Conservation (phyloP, 2,113 vertebrate genomes). For the Henicopernis longicauda region DNA sequence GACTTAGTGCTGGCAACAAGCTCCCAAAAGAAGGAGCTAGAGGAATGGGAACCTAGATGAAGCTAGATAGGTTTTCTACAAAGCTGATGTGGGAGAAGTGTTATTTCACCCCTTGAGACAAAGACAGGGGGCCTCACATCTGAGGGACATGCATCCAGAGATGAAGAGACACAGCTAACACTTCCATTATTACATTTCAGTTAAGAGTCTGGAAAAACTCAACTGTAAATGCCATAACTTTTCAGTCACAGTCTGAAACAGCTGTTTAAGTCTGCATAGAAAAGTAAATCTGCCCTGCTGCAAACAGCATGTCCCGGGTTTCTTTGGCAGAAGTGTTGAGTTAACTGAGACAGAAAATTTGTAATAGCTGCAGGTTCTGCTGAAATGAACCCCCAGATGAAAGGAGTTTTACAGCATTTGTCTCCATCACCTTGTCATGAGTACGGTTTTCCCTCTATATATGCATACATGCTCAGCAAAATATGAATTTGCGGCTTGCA, state of each 20-base stretch:
- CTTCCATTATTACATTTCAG: background rate
- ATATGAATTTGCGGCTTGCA: background rate
- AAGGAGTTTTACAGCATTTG: background rate
- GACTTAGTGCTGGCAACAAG: background rate
- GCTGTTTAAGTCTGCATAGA: background rate
- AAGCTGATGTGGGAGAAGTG: background rate
- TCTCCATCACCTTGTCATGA: background rate
- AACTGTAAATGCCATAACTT: background rate
- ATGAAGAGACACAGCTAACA: background rate
- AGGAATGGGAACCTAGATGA: background rate
- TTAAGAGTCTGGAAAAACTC: background rate
- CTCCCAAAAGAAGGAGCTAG: background rate
- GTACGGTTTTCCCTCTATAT: background rate
- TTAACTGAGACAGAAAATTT: constrained; percentile 20
- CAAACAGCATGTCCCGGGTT: background rate
- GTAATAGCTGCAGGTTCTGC: background rate
- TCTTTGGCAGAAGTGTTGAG: constrained; percentile 14
- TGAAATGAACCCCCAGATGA: background rate
- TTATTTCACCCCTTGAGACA: background rate
- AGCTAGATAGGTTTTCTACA: background rate
- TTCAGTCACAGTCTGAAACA: background rate
- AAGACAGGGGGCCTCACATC: background rate
- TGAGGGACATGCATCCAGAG: background rate
- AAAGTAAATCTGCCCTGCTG: background rate
- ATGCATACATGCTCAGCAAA: background rate